phyloP scores from a whole-genome alignment of 2,113 vertebrate genomes.

The Anguilla rostrata region DNA sequence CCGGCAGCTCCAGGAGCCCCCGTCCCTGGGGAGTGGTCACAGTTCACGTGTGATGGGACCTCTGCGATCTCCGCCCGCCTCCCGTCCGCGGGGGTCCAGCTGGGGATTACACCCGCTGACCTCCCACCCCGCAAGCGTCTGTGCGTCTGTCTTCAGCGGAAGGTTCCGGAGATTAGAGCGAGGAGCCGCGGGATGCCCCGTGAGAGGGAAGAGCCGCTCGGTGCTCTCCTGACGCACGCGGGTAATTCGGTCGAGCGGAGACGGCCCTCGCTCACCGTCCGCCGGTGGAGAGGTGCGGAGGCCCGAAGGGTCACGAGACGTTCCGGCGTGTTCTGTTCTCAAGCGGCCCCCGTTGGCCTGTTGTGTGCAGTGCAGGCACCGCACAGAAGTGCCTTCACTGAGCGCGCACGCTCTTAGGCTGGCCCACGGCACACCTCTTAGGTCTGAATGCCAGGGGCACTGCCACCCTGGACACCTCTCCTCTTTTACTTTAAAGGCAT shows the following conservation, averaged over 20 bases:
- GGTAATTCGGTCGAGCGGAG: constrained; percentile 11
- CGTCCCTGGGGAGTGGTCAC: background rate
- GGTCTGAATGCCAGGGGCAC: no score
- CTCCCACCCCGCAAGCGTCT: background rate
- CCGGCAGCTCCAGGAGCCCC: background rate
- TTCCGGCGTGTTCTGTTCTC: background rate
- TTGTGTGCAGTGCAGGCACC: background rate
- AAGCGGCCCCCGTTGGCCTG: no score
- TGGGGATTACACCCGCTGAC: constrained; percentile 17
- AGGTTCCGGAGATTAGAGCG: background rate
- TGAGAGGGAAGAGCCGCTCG: background rate
- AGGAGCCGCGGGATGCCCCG: background rate
- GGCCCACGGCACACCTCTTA: background rate
- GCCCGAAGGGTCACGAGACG: background rate
- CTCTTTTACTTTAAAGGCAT: no score
- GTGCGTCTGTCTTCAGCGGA: background rate
- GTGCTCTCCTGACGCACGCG: background rate
- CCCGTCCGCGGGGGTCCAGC: background rate
- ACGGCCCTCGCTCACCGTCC: background rate
- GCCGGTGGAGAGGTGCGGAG: background rate
- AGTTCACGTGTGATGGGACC: background rate
- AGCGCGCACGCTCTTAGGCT: background rate
- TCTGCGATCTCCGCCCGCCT: background rate
- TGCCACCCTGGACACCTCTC: no score
- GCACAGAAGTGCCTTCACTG: background rate